Evolutionary conservation across 1,140 invertebrate genomes (phyloP), one percentile per base, ranked within the genome.

Genomic region (Samia ricini): DNA sequence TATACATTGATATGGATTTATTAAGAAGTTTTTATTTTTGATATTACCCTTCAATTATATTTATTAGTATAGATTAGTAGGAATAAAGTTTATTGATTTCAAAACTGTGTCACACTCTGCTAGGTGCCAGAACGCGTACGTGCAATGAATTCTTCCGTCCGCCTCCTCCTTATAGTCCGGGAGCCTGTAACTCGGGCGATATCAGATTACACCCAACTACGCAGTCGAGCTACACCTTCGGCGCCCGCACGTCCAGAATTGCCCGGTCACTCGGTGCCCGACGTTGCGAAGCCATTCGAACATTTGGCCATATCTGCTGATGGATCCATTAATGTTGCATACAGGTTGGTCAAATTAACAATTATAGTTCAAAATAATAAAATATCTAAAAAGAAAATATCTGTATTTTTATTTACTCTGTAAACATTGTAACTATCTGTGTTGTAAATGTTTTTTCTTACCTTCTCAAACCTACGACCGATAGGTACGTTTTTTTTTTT

Each of bases 101-200:
- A 52, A 52, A 12, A 52, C 23, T 52, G 20, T 52, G 23, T 15
- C 23, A 52, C 21, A 15, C 12, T 12, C 10, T n/a, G n/a, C 12
- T 52, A 65, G 95, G 95, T 96, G 42, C 95, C 95, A 15, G 95
- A 97, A 83, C 91, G 98, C 63, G 97, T 99, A 21, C 93, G 94
- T 68, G 95, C 96, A 20, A 99, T 99, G 97, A 99, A 99, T 84
- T 94, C 95, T 2, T 95, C 96, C 77, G 95, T 98, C 36, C 97
- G 98, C 79, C 91, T 99, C 24, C 92, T 99, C 49, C 91, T 99
- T 59, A 99, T 99, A 68, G 97, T 99, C 0, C 93, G 98, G 0
- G 98, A 99, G 84, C 98, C 98, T 0, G 98, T 99, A 51, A 96
- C 95, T 21, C 91, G 98, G 61, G 97, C 98, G 55, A 98, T 99